Percentiles rank a stretch among this genome's conserved stretches.
Conservation (phyloP, 1,140 invertebrate genomes). For the Scaptodrosophila lebanonensis region DNA sequence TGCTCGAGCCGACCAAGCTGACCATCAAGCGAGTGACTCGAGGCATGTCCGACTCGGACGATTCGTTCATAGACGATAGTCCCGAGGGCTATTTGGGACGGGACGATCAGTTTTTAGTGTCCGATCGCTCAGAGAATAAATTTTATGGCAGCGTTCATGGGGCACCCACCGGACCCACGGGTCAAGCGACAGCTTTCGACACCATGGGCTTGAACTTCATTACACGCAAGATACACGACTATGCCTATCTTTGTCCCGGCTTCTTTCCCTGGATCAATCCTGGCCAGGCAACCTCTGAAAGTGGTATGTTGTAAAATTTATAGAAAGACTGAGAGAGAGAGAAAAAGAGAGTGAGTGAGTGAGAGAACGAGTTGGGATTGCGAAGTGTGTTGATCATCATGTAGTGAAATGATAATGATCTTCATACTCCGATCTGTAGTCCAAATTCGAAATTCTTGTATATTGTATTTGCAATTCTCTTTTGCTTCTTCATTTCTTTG, state of each 20-base stretch:
- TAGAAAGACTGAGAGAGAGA: too few relatives aligned
- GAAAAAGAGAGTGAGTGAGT: too few relatives aligned
- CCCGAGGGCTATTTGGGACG: conserved; percentile 85
- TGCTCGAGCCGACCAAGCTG: conserved; percentile 73
- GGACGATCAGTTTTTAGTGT: conserved; percentile 91
- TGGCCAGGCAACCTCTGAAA: conserved; percentile 89
- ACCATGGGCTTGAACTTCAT: conserved; percentile 80
- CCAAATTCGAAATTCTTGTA: neutral
- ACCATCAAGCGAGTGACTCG: conserved; percentile 75
- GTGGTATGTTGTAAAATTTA: conserved; percentile 78
- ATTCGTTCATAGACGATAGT: conserved; percentile 87
- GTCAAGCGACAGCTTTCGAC: conserved; percentile 76
- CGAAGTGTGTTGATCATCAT: too few relatives aligned
- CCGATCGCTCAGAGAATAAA: conserved; percentile 89
- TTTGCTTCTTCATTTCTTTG: conserved; percentile 28
- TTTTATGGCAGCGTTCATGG: conserved; percentile 84
- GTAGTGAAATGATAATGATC: too few relatives aligned
- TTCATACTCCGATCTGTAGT: too few relatives aligned
- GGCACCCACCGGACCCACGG: conserved; percentile 73
- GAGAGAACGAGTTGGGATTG: too few relatives aligned
- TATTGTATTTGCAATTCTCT: conserved; percentile 21
- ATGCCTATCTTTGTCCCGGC: conserved; percentile 89
- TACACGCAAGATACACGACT: conserved; percentile 81
- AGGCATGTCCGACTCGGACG: conserved; percentile 90
- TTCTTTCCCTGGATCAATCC: conserved; percentile 92